Base-by-base conservation (phyloP, 2,888 invertebrate genomes). In the Leucoma salicis region DNA sequence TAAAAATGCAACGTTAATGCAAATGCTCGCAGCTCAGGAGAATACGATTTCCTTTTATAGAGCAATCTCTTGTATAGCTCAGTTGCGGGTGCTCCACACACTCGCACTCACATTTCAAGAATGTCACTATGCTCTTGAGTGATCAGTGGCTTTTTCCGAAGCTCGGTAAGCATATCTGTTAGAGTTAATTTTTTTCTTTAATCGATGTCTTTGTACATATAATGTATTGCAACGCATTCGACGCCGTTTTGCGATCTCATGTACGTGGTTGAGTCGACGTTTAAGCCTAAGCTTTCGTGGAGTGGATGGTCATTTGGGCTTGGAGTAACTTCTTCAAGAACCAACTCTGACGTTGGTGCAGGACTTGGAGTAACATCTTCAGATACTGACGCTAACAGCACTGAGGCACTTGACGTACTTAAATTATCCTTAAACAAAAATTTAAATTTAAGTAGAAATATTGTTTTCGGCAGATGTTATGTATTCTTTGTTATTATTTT, bases 1-100 rank as follows among this genome's bases (percentile, higher is more conserved):
- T 43, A 39, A 34, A 41, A 54, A 18, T 54, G 40, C 18, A 46
- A 24, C 11, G 25, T 34, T 7, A 43, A 18, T 14, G 46, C 41
- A 21, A 49, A 49, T 14, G 28, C 28, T 10, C 43, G 13, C 3
- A 45, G 15, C 10, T 28, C 31, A 3, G 35, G 31, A 15, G 31
- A 25, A 24, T 35, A 41, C 13, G 11, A 25, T 25, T 28, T 33
- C 14, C 33, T 12, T 33, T 33, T 33, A 33, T 33, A 8, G n/a
- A 5, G 11, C 10, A 31, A 4, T n/a, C 32, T 31, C 10, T 31
- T 31, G 32, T 10, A 11, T n/a, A 31, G 11, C 11, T 31, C 32
- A 31, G 32, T 12, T 11, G 33, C 31, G n/a, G 31, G 12, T 4
- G 31, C 31, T 11, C 15, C 33, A 14, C 33, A 33, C n/a, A n/a